phyloP scores from a whole-genome alignment of 2,888 invertebrate genomes.

The Charanyca ferruginea region DNA sequence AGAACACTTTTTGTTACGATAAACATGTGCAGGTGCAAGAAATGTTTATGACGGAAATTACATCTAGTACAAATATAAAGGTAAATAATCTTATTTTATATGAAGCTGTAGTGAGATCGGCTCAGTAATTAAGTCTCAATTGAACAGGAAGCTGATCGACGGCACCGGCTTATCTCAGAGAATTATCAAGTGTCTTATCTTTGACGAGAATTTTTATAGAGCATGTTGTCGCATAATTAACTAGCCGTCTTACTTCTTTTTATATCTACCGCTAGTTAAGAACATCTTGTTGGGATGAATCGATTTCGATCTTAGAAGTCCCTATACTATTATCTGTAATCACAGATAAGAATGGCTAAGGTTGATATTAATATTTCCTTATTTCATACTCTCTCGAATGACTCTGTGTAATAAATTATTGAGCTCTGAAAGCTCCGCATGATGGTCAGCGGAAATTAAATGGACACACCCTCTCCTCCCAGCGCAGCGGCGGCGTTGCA shows the following conservation, averaged over 20 bases:
- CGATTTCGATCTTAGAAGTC: constrained; percentile 12
- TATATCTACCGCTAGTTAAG: constrained; percentile 20
- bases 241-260: constrained; percentile 41
- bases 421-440: constrained; percentile 54
- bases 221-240: constrained; percentile 61
- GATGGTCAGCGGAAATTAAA: constrained; percentile 78
- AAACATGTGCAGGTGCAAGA: constrained; percentile 60
- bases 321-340: background rate
- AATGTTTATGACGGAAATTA: constrained; percentile 56
- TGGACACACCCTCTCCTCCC: constrained; percentile 75
- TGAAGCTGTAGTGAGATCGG: constrained; percentile 44
- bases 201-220: constrained; percentile 61
- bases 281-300: constrained; percentile 11
- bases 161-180: constrained; percentile 67
- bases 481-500: constrained; percentile 39
- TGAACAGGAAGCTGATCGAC: constrained; percentile 70
- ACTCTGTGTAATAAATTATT: constrained; percentile 2
- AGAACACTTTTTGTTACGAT: constrained; percentile 58
- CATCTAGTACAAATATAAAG: constrained; percentile 49
- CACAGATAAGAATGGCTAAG: background rate
- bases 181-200: constrained; percentile 68
- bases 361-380: constrained; percentile 7
- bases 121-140: constrained; percentile 57
- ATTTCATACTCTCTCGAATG: background rate
- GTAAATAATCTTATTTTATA: constrained; percentile 38